Evolutionary conservation across 2,113 vertebrate genomes (phyloP).

Genomic region (Rhizomys pruinosus): DNA sequence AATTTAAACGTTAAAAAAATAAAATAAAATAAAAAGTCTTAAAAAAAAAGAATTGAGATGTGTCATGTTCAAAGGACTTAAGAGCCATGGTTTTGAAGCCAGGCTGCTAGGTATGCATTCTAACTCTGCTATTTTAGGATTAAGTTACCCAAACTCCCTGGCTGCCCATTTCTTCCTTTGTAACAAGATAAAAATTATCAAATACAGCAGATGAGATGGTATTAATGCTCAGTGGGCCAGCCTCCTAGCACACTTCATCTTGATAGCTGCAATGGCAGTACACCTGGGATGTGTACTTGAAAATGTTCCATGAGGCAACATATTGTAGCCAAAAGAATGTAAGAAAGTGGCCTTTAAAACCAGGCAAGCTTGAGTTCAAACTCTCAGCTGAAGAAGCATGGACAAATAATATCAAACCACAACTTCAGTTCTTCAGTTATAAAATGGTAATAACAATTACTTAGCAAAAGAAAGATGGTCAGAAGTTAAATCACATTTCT

Average conservation of each 20-base stretch:
- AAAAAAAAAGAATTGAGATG: constrained; percentile 51
- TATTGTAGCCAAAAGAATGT: neutral
- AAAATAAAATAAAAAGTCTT: too few species aligned
- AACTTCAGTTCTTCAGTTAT: neutral
- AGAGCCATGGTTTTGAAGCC: neutral
- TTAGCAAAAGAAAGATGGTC: neutral
- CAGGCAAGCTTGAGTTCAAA: neutral
- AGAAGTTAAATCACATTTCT: neutral
- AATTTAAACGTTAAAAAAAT: too few species aligned
- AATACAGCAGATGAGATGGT: neutral
- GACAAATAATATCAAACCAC: neutral
- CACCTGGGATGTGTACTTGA: neutral
- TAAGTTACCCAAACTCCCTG: neutral
- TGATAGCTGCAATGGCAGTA: neutral
- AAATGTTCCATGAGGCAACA: neutral
- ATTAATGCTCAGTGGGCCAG: neutral
- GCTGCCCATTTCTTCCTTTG: neutral
- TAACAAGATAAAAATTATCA: neutral
- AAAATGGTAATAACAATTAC: neutral
- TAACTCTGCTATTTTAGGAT: neutral
- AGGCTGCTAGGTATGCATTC: neutral
- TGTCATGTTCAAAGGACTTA: neutral
- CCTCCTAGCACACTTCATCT: neutral
- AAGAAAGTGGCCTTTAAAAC: neutral
- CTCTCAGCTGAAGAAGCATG: neutral